Evolutionary conservation across 2,888 invertebrate genomes (phyloP), one percentile per base, ranked within the genome.

Genomic region (Automeris io): DNA sequence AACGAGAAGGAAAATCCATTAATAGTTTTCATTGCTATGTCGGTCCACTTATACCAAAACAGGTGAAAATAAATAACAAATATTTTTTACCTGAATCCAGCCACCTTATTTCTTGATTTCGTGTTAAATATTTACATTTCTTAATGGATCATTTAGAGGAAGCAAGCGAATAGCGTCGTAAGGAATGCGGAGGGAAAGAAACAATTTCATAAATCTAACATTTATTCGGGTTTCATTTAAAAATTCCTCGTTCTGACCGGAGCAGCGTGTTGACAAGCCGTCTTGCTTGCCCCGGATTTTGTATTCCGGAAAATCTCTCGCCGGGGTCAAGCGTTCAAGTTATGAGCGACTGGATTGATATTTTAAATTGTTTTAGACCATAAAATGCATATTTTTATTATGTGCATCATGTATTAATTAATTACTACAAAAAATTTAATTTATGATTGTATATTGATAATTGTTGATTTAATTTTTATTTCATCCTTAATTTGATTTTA

Each of bases 171-270:
- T 13, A 22, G 23, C 7, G 4, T 34, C 9, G 13, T 22, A 3
- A 16, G 18, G 18, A 5, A 36, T 38, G 40, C 46, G 38, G 40
- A 44, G 39, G 43, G 29, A 51, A 54, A 51, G 45, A 51, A 54
- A 54, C 49, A 49, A 48, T 47, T 48, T 49, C 44, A 41, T 43
- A 49, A 52, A 49, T 49, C 34, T 44, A 48, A 52, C 54, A 51
- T 58, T 58, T 57, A 48, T 56, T 58, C 51, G 42, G 48, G 53
- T 49, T 45, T 54, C 54, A 61, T 61, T 61, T 56, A 53, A 59
- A 61, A 61, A 54, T 54, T 50, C 54, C 42, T 45, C 52, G 45
- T 41, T 49, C 42, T 41, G 51, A 39, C 47, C 39, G 40, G 39
- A 23, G 37, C 29, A 41, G 39, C 43, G 49, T 51, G 59, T 46